Base-by-base conservation (phyloP, 2,797 vertebrate species). In the Luscinia luscinia region DNA sequence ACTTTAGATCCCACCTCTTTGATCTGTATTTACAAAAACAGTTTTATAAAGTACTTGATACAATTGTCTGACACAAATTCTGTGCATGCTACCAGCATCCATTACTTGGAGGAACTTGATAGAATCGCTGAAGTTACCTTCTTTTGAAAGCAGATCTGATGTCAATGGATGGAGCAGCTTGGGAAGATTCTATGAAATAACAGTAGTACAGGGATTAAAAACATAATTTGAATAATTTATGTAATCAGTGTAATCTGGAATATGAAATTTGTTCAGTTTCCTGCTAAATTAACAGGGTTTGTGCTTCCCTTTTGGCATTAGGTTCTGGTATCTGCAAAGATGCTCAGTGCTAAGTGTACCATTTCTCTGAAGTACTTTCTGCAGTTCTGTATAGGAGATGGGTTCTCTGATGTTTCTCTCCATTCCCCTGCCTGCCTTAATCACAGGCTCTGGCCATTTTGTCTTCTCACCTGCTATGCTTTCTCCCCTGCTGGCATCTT, bases 81-180 rank as follows among this genome's bases (percentile, higher is more conserved):
- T 61, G 9, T 74, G 26, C 32, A 11, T 49, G 11, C 51, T 93
- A 82, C 84, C 43, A 77, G 66, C 77, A 73, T 43, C 66, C 27
- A 21, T 79, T 79, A 36, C 59, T 67, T 43, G 43, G 21, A 75
- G 80, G 61, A 91, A 28, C 48, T 82, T 58, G 67, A 61, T 20
- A 73, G 64, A 55, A 74, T 63, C 49, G 75, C 48, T 57, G 59
- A 89, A 87, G 90, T 99, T 99, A 99, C 99, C 99, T 99, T 98
- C 99, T 99, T 98, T 99, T 99, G 98, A 99, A 99, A 97, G 99
- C 99, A 95, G 99, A 99, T 96, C 99, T 98, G 98, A 99, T 99
- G 97, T 99, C 99, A 97, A 99, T 97, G 96, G 92, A 98, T 94
- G 98, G 98, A 94, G 98, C 97, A 87, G 97, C 97, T 97, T 98